Evolutionary conservation across 2,888 invertebrate genomes (phyloP).

Genomic region (Macroteleia sp.): DNA sequence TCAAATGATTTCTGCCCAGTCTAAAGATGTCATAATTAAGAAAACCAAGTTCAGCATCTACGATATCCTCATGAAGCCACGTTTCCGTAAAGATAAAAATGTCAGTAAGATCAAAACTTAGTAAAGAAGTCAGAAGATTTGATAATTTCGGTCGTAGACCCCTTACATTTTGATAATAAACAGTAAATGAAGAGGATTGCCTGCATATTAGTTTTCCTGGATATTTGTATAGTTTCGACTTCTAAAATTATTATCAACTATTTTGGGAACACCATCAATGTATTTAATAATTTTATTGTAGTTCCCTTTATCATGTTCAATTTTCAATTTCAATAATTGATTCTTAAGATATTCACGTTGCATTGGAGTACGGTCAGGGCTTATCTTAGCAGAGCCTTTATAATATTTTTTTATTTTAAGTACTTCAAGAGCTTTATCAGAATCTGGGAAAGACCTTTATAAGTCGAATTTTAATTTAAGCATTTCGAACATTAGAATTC

Average conservation of each 20-base stretch:
- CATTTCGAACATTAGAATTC: too few species aligned
- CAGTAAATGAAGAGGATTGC: neutral
- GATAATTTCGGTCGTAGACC: constrained; percentile 2
- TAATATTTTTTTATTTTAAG: constrained; percentile 3
- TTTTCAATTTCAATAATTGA: neutral
- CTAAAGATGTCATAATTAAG: neutral
- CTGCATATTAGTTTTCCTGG: constrained; percentile 5
- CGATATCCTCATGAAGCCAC: neutral
- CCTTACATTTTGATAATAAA: constrained; percentile 11
- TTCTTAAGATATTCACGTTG: constrained; percentile 1
- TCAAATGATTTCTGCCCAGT: neutral
- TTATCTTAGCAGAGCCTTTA: neutral
- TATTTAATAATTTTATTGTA: neutral
- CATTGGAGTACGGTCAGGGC: neutral
- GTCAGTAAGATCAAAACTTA: neutral
- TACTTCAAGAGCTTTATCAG: neutral
- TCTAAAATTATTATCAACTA: neutral
- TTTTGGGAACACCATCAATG: constrained; percentile 4
- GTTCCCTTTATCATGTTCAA: neutral
- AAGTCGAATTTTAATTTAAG: neutral
- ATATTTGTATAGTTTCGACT: neutral
- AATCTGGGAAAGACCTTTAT: constrained; percentile 3
- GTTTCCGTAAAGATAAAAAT: constrained; percentile 15
- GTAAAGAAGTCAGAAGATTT: neutral
- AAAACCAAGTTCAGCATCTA: neutral